Base-by-base conservation (phyloP, 1,140 invertebrate species). In the Melitaea cinxia region DNA sequence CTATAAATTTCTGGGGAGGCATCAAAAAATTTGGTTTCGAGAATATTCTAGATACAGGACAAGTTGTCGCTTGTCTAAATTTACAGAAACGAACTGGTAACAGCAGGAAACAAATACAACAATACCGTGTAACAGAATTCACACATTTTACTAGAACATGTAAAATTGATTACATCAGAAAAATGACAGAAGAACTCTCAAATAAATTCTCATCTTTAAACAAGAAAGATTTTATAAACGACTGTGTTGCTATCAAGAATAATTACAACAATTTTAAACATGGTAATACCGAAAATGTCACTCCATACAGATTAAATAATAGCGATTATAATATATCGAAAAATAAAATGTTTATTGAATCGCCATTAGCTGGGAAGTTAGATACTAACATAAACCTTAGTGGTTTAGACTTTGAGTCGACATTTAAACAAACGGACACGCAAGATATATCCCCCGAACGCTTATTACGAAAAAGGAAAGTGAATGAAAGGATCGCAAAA, bases 1-100 rank as follows among this genome's bases (percentile, higher is more conserved):
- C 93, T 35, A 79, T 95, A 35, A 92, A 93, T 70, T 94, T 95
- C 71, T 93, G 92, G 91, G 92, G 93, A 28, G 93, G 93, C 0
- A 71, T 94, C 14, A 86, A 91, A 59, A 90, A 92, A 21, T 93
- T 93, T 75, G 93, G 93, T 1, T 93, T 92, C 56, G 82, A 93
- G 57, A 93, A 94, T 62, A 88, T 93, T 35, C 69, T 95, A 12
- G 90, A 92, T 14, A 81, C 86, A 4, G 93, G 94, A 1, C 89
- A 93, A 61, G 63, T 93, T n/a, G 65, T 95, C 0, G 89, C 92
- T 1, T 93, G 93, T 64, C 85, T 83, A 4, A 96, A 95, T 92
- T 91, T 95, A 35, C 93, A 94, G 72, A 84, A 82, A 30, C 65
- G 90, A 19, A 68, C 77, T 77, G 86, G 88, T 64, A 89, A 86